Percentiles rank a stretch among this genome's conserved stretches.
Evolutionary conservation across 2,113 vertebrate species (phyloP).

Genomic region (Sphyrna mokarran): DNA sequence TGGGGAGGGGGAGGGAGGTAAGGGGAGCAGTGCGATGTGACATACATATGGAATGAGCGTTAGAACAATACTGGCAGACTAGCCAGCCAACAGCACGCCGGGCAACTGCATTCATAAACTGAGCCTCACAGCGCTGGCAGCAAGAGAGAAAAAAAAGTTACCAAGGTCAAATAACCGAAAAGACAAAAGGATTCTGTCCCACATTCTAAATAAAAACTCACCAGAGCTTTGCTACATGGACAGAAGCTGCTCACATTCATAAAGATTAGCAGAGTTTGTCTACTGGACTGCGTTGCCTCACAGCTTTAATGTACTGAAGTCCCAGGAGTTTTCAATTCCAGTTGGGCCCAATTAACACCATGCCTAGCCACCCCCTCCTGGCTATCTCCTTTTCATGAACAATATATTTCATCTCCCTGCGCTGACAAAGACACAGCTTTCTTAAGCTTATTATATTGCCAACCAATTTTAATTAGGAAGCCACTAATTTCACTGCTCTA

Average conservation of each 20-base stretch:
- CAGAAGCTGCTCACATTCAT: background rate
- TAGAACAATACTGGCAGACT: constrained; percentile 64
- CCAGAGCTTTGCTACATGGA: constrained; percentile 29
- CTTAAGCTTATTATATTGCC: background rate
- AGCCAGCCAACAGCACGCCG: constrained; percentile 53
- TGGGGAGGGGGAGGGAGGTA: constrained; percentile 40
- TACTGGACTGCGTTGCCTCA: background rate
- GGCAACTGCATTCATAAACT: constrained; percentile 59
- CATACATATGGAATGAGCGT: constrained; percentile 69
- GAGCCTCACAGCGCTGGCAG: constrained; percentile 50
- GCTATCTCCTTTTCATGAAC: constrained; percentile 25
- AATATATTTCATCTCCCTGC: constrained; percentile 16
- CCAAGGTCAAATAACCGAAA: constrained; percentile 36
- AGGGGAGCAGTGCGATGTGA: constrained; percentile 59
- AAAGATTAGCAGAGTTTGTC: constrained; percentile 32
- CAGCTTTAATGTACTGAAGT: constrained; percentile 42
- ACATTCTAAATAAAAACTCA: constrained; percentile 41
- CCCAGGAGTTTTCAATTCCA: constrained; percentile 56
- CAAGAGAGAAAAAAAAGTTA: constrained; percentile 24
- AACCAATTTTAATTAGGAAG: constrained; percentile 26
- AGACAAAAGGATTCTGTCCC: constrained; percentile 35
- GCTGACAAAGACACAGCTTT: background rate
- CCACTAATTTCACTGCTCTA: background rate
- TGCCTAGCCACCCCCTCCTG: constrained; percentile 49
- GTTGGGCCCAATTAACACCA: constrained; percentile 66